Base-by-base conservation (phyloP, 2,888 invertebrate genomes). In the Oscheius sp. region DNA sequence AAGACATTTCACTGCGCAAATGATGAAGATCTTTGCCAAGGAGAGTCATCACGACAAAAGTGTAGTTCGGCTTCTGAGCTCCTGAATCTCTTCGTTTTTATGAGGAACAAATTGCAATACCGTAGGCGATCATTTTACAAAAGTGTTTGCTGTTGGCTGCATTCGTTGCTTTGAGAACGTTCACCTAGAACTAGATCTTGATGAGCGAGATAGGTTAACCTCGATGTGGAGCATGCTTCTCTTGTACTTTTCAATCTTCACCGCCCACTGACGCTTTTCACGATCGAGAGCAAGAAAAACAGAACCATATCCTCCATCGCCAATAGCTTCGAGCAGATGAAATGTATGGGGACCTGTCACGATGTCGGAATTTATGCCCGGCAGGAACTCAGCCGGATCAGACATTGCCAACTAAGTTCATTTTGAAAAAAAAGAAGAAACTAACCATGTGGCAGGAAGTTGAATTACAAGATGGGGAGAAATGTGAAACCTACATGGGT, bases 221-320 rank as follows among this genome's bases (percentile, higher is more conserved):
- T 82, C 82, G 57, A 80, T 80, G 71, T 76, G 78, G 65, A 82
- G 73, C 75, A 80, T 80, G 8, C 79, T 78, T 55, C 76, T 77
- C 45, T 71, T 74, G 73, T 75, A 81, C 58, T 81, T 82, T 66
- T 83, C 83, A 29, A 77, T 74, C 63, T 83, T 83, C 42, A 82
- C 72, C 0, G 83, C 83, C 10, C 77, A 67, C 4, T 33, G 42
- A 42, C 48, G 29, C 29, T 50, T 64, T n/a, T 64, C 50, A 12
- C 39, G 25, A 25, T 64, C 50, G 34, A 20, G 37, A 1, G 53
- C 61, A n/a, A 69, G 66, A 15, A 67, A 64, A 20, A 64, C 64
- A 20, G 48, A 50, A 12, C 64, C 64, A 20, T 64, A 64, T 8
- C 64, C 64, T 3, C 64, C 64, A 29, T 64, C 64, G 20, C 64